Evolutionary conservation across 2,888 invertebrate genomes (phyloP), one percentile per base, ranked within the genome.

Genomic region (Andrena haemorrhoa): DNA sequence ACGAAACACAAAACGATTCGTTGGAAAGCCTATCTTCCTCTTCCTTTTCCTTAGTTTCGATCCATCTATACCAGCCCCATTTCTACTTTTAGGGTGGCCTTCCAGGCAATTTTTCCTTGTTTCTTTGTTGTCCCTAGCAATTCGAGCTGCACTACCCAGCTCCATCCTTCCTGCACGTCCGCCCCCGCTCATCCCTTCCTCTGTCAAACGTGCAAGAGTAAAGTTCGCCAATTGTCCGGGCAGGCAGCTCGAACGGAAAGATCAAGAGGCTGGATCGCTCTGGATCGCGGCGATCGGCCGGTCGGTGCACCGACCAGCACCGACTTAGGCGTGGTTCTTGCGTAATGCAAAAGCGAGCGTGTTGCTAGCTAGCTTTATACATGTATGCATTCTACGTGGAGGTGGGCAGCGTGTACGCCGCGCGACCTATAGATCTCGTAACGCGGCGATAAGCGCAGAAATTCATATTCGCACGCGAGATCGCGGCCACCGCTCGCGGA

Each of bases 301-400:
- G 58, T 66, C 83, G 72, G 73, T 83, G 77, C 78, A 84, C 76
- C 83, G 64, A 84, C 79, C 75, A 88, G 83, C 88, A 85, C 83
- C 76, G 89, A 87, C 90, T 90, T 91, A 92, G 92, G 91, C 90
- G 92, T 92, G 91, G 92, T 91, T 90, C 89, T 91, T 91, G 88
- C 91, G 90, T 90, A 91, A 89, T 86, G 88, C 89, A 89, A 90
- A 88, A 78, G 89, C 90, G 88, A 90, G 86, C 89, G 86, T 89
- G 90, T 89, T 89, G 89, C 89, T 86, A 84, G 90, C 90, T 85
- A 85, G 79, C 77, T 84, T 81, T 72, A 75, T 77, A 71, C 77
- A 73, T 69, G 74, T 65, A 74, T 79, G 77, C 69, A 68, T 63
- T 83, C 41, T 60, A 61, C 41, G 61, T 29, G 2, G 33, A 56